These are phyloP conservation scores for Eilema griseolum DNA, from an alignment of 2,888 invertebrate species.

Conservation along the genomic window DNA sequence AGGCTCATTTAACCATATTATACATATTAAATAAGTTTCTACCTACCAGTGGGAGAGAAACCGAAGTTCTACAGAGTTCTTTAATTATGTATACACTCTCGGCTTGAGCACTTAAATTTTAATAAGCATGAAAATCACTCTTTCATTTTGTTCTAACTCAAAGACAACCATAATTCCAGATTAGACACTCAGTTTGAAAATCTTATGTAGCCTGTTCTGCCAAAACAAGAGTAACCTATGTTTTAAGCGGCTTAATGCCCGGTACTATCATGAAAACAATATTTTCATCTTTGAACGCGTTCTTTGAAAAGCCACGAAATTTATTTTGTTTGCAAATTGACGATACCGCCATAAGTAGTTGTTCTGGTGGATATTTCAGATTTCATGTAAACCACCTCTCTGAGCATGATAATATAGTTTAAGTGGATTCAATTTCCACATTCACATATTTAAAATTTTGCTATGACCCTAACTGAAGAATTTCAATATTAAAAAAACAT, in stretches of 20 bases:
- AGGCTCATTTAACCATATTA: slow-evolving; percentile 30
- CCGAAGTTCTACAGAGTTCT: slow-evolving; percentile 32
- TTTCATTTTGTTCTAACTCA: slow-evolving; percentile 10
- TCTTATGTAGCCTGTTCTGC: neutral
- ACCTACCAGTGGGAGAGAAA: slow-evolving; percentile 18
- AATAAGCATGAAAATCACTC: slow-evolving; percentile 44
- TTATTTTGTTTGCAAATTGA: neutral
- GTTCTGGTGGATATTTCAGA: neutral
- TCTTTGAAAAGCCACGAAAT: neutral
- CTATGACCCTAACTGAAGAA: too few relatives aligned
- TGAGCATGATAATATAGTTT: neutral
- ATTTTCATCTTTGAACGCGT: neutral
- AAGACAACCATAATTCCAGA: neutral
- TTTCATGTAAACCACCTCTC: neutral
- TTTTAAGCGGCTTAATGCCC: neutral
- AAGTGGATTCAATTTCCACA: neutral
- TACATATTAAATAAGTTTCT: slow-evolving; percentile 40
- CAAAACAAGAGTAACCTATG: neutral
- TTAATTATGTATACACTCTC: slow-evolving; percentile 44
- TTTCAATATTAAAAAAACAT: too few relatives aligned
- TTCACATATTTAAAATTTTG: too few relatives aligned
- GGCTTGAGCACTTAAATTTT: slow-evolving; percentile 32
- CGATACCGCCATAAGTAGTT: too few relatives aligned
- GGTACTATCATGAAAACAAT: neutral
- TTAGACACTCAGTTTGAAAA: neutral